phyloP scores from a whole-genome alignment of 2,113 vertebrate species.

The Datnioides undecimradiatus region DNA sequence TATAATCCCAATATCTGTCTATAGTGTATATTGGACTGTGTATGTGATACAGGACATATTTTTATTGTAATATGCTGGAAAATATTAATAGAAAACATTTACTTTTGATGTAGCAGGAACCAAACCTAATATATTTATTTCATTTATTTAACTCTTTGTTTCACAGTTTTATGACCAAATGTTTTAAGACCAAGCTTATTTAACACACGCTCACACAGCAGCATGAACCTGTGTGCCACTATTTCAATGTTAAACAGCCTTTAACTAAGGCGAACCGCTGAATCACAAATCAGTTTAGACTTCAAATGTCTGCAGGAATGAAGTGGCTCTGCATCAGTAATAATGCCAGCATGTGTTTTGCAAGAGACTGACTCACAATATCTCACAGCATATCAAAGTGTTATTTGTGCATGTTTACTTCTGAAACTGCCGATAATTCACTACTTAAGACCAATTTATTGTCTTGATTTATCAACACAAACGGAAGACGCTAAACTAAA shows the following conservation, averaged over 20 bases:
- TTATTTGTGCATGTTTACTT: slow-evolving; percentile 28
- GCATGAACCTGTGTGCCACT: not conserved
- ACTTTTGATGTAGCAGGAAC: not conserved
- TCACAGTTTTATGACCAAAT: not conserved
- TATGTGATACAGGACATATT: too few relatives aligned
- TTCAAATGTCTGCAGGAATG: slow-evolving; percentile 18
- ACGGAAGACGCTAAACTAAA: not conserved
- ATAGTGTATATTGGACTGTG: too few relatives aligned
- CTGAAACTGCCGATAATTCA: slow-evolving; percentile 15
- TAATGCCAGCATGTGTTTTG: slow-evolving; percentile 18
- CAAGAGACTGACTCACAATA: slow-evolving; percentile 25
- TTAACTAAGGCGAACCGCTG: not conserved
- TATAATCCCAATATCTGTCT: too few relatives aligned
- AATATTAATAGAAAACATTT: too few relatives aligned
- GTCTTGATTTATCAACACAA: not conserved
- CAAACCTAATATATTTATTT: not conserved
- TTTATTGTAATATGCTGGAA: too few relatives aligned
- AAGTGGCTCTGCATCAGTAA: slow-evolving; percentile 21
- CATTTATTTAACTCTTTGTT: not conserved
- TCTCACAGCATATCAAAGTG: not conserved
- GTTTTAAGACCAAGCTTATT: not conserved
- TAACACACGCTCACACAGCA: not conserved
- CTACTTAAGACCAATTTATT: not conserved
- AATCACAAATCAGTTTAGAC: slow-evolving; percentile 26
- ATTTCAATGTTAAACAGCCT: slow-evolving; percentile 11